A percentile compares a stretch with the other conserved stretches of the same genome.
These are phyloP conservation scores for Rhadinocentrus ornatus DNA, from an alignment of 2,797 vertebrate genomes.

Conservation along the genomic window DNA sequence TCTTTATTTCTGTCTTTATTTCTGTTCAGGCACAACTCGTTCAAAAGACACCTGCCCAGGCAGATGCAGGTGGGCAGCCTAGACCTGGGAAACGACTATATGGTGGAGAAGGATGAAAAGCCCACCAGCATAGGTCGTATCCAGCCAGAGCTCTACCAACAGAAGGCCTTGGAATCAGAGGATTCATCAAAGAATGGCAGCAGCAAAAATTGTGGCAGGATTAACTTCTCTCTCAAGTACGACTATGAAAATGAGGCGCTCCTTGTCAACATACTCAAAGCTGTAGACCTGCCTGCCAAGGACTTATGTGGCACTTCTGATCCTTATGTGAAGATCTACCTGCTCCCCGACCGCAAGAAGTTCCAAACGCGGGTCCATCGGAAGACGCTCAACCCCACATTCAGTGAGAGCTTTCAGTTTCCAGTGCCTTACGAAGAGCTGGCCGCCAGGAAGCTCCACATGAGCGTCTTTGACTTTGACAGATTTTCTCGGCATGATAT, in stretches of 20 bases:
- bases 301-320: slow-evolving; percentile 98
- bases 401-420: slow-evolving; percentile 95
- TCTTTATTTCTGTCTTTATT: slow-evolving; percentile 4
- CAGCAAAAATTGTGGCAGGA: slow-evolving; percentile 93
- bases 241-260: slow-evolving; percentile 95
- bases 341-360: slow-evolving; percentile 97
- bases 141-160: slow-evolving; percentile 96
- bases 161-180: slow-evolving; percentile 89
- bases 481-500: slow-evolving; percentile 97
- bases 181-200: slow-evolving; percentile 87
- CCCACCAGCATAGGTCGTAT: slow-evolving; percentile 95
- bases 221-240: slow-evolving; percentile 96
- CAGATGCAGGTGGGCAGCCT: slow-evolving; percentile 97
- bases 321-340: slow-evolving; percentile 98
- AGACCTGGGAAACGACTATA: slow-evolving; percentile 89
- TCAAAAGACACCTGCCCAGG: slow-evolving; percentile 94
- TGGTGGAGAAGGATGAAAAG: slow-evolving; percentile 86
- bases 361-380: slow-evolving; percentile 98
- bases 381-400: slow-evolving; percentile 97
- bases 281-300: slow-evolving; percentile 95
- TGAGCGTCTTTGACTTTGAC: slow-evolving; percentile 98
- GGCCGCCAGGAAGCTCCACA: slow-evolving; percentile 90
- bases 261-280: slow-evolving; percentile 91
- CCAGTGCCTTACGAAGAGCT: slow-evolving; percentile 95
- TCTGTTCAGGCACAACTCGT: slow-evolving; percentile 91